These are phyloP conservation scores for Hippocampus comes DNA, from an alignment of 2,113 vertebrate species.

Conservation along the genomic window DNA sequence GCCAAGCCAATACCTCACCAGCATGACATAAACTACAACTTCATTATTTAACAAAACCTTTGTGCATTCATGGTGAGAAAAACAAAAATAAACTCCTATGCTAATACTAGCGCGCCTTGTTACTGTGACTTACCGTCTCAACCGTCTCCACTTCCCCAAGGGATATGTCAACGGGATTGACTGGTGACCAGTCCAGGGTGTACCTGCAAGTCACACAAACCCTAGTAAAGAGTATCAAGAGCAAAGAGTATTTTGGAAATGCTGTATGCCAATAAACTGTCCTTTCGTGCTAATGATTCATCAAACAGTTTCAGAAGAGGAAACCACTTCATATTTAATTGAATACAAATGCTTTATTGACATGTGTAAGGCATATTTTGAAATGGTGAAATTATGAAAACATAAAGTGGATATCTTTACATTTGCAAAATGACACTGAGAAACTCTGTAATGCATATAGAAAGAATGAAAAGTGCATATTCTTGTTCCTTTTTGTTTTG, in stretches of 20 bases:
- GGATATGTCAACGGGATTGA: no score
- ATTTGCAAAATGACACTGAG: slow-evolving; percentile 81
- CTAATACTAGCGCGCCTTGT: no score
- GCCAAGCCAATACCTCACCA: no score
- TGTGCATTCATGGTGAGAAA: no score
- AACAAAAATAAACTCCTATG: no score
- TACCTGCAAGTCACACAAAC: no score
- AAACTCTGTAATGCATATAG: slow-evolving; percentile 75
- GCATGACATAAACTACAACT: no score
- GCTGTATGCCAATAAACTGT: neutral
- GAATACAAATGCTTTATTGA: slow-evolving; percentile 95
- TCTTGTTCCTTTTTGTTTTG: slow-evolving; percentile 75
- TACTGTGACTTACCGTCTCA: no score
- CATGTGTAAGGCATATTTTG: slow-evolving; percentile 78
- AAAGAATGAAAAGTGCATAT: slow-evolving; percentile 95
- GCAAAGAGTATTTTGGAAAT: neutral
- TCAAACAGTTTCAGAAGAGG: neutral
- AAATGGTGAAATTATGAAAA: slow-evolving; percentile 80
- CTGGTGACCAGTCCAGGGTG: no score
- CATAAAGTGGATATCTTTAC: slow-evolving; percentile 75
- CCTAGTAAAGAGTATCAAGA: no score
- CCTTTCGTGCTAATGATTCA: neutral
- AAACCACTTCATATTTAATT: slow-evolving; percentile 27
- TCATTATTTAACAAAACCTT: no score
- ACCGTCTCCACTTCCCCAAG: no score